phyloP scores from a whole-genome alignment of 2,888 invertebrate genomes.

The Argyresthia goedartella region DNA sequence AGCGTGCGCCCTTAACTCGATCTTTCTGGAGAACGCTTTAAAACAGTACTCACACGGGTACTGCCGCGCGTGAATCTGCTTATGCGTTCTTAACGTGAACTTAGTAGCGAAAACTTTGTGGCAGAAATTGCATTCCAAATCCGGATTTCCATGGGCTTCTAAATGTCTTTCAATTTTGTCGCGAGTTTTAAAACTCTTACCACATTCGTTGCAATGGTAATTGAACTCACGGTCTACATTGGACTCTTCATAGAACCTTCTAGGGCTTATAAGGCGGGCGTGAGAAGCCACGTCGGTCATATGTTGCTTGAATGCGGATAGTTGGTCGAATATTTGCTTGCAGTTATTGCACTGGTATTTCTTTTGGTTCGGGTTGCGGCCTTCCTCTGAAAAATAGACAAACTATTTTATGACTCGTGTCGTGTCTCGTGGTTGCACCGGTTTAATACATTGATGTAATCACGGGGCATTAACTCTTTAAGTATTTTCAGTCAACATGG shows the following conservation, averaged over 20 bases:
- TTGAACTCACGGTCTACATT: conserved; percentile 4
- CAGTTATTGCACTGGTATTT: conserved; percentile 57
- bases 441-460: too few relatives aligned
- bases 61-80: conserved; percentile 44
- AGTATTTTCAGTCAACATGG: too few relatives aligned
- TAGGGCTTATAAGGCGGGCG: conserved; percentile 11
- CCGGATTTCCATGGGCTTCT: conserved; percentile 53
- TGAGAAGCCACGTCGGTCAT: conserved; percentile 29
- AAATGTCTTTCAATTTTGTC: conserved; percentile 48
- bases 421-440: too few relatives aligned
- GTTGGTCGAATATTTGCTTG: conserved; percentile 46
- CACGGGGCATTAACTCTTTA: too few relatives aligned
- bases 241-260: not conserved
- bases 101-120: conserved; percentile 59
- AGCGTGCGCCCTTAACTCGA: conserved; percentile 30
- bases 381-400: conserved; percentile 6
- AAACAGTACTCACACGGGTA: conserved; percentile 36
- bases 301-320: conserved; percentile 42
- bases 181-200: conserved; percentile 40
- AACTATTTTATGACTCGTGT: too few relatives aligned
- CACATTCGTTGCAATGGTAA: conserved; percentile 44
- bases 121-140: conserved; percentile 52
- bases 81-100: conserved; percentile 48
- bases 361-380: conserved; percentile 25
- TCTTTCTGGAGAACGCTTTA: conserved; percentile 27